Evolutionary conservation across 2,888 invertebrate species (phyloP), one percentile per base, ranked within the genome.

Genomic region (Zootermopsis nevadensis): DNA sequence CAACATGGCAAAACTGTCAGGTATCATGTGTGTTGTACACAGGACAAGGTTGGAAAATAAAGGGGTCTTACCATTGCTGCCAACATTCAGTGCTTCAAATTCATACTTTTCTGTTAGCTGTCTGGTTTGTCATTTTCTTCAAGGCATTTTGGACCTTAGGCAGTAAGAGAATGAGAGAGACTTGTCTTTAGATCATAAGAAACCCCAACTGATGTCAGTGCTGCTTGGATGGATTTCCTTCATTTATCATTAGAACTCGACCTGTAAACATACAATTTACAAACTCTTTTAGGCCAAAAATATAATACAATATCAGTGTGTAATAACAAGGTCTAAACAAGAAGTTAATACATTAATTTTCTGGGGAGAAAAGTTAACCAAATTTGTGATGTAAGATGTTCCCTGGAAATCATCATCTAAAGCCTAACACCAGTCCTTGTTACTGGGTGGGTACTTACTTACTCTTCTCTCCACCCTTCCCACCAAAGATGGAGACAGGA

Each of bases 141-240:
- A 79, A 60, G 79, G 66, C 77, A 77, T 53, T 33, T 38, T 48
- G 48, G 77, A 77, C 77, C 77, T 31, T 77, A 77, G 77, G 77
- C 77, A 77, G 55, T 77, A 79, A 22, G 35, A 79, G 35, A 74
- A 38, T 42, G 74, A 35, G 79, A 79, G 33, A 79, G n/a, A 66
- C 66, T 55, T 77, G 55, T 77, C 77, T 77, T 77, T 77, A 77
- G 31, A 53, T 55, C 77, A 24, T 31, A 76, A 60, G 74, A 55
- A 82, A 31, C 30, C 24, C n/a, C 83, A 83, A 53, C 67, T 79
- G 31, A 66, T 81, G 84, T 84, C 84, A 84, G 84, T 83, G 84
- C 38, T 84, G 84, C 30, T 77, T 83, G 42, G 81, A 67, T 42
- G 80, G 55, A 60, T 76, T 83, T 31, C 67, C 80, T 60, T 80